Conservation (phyloP, 30 jellyfish, hydroid and myxozoan species). For the Aurelia aurita complex sp. Pacific region DNA sequence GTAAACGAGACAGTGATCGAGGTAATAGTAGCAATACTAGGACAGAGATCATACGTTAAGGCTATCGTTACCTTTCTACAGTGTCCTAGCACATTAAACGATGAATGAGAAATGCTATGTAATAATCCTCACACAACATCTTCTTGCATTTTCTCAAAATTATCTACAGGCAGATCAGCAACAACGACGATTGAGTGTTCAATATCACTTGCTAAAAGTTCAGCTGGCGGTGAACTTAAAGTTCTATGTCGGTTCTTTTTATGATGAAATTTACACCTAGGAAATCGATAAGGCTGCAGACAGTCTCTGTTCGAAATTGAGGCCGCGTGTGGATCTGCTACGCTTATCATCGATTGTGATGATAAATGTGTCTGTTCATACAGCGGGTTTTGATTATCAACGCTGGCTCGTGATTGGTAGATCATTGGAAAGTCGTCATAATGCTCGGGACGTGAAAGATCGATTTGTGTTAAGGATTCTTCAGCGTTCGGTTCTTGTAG, state of each 20-base stretch:
- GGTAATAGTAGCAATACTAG: no score
- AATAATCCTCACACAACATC: slow-evolving; percentile 64
- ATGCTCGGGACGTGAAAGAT: slow-evolving; percentile 9
- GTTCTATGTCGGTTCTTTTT: slow-evolving; percentile 66
- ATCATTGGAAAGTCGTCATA: slow-evolving; percentile 5
- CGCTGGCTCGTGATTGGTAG: slow-evolving; percentile 14
- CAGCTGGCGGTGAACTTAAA: slow-evolving; percentile 27
- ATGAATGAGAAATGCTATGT: background rate
- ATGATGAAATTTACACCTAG: slow-evolving; percentile 75
- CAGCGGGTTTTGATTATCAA: slow-evolving; percentile 12
- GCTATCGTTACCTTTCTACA: no score
- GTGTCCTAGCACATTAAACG: no score
- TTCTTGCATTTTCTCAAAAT: slow-evolving; percentile 71
- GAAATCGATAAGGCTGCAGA: slow-evolving; percentile 71
- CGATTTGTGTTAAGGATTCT: slow-evolving; percentile 16
- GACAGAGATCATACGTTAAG: no score
- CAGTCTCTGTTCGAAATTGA: slow-evolving; percentile 50
- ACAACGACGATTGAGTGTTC: slow-evolving; percentile 82
- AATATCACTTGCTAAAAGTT: slow-evolving; percentile 23
- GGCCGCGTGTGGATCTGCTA: slow-evolving; percentile 33
- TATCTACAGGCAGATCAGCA: slow-evolving; percentile 72
- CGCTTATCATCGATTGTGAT: slow-evolving; percentile 17
- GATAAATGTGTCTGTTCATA: slow-evolving; percentile 32
- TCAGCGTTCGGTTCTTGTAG: slow-evolving; percentile 48
- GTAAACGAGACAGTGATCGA: no score